These are phyloP conservation scores for Pseudomugil gertrudae DNA, from an alignment of 2,797 vertebrate species.

Conservation along the genomic window DNA sequence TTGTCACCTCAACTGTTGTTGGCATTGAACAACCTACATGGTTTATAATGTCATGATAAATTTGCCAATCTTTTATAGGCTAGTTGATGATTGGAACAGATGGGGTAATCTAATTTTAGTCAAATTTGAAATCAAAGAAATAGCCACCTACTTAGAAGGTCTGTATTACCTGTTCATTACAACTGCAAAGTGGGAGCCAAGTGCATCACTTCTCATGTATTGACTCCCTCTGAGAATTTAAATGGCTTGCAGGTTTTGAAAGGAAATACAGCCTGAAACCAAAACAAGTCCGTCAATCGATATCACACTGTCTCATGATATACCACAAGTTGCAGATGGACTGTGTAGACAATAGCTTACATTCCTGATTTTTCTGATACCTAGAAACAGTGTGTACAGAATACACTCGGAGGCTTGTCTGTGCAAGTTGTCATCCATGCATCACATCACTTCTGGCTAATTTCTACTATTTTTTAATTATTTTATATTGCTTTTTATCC, in stretches of 20 bases:
- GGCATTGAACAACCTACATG: constrained; percentile 57
- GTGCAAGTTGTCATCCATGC: constrained; percentile 74
- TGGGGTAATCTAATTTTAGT: constrained; percentile 61
- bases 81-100: constrained; percentile 71
- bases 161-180: constrained; percentile 67
- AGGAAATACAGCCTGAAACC: constrained; percentile 66
- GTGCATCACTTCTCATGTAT: constrained; percentile 71
- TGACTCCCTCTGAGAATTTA: constrained; percentile 71
- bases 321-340: constrained; percentile 76
- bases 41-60: constrained; percentile 62
- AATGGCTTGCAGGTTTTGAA: constrained; percentile 65
- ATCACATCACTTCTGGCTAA: constrained; percentile 74
- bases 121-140: constrained; percentile 63
- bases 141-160: constrained; percentile 62
- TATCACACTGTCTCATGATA: constrained; percentile 62
- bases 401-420: constrained; percentile 73
- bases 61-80: constrained; percentile 45
- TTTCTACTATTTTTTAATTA: constrained; percentile 72
- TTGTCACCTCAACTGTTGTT: constrained; percentile 67
- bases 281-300: constrained; percentile 65
- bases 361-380: constrained; percentile 79
- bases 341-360: constrained; percentile 77
- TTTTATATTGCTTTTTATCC: constrained; percentile 68
- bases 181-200: constrained; percentile 72
- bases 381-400: constrained; percentile 74